Evolutionary conservation across 1,140 invertebrate genomes (phyloP), one percentile per base, ranked within the genome.

Genomic region (Microplitis demolitor): DNA sequence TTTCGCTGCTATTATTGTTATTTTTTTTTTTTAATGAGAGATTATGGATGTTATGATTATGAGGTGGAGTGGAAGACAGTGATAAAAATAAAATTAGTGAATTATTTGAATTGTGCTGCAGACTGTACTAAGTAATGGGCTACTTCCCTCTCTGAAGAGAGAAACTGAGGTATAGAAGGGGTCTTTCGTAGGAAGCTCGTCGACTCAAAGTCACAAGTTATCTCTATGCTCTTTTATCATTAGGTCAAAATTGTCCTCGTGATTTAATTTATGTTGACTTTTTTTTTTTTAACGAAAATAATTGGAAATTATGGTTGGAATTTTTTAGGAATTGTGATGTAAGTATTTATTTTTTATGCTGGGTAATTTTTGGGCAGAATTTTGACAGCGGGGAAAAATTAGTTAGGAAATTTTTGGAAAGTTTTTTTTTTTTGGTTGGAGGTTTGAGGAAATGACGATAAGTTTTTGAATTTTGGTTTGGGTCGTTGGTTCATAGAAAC

Each of bases 81-180:
- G n/a, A 33, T n/a, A 58, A 39, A 5, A 58, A 13, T 11, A 33
- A 58, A 72, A 31, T 58, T 11, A 34, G 39, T 45, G 39, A 3
- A 58, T 11, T 54, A 33, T 68, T 11, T 53, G 39, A 80, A 84
- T 83, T 84, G 77, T 82, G 79, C 79, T 76, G 75, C 74, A 79
- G 83, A 85, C 84, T 84, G 84, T 86, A 85, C 85, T 80, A 81
- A 78, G 78, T 83, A 86, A 86, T 86, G 80, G 84, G 79, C 80
- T 74, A 86, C 83, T 85, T 86, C 84, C 84, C 82, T 83, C 80
- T 60, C 61, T 51, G 54, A 61, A 72, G 56, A 56, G 56, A 62
- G 64, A 69, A 58, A 11, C 39, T 45, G 39, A 45, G 39, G 39
- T 45, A 45, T 45, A 45, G 72, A 76, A 66, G 80, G 78, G 82